Evolutionary conservation across 2,888 invertebrate species (phyloP), one percentile per base, ranked within the genome.

Genomic region (Hypolimnas misippus): DNA sequence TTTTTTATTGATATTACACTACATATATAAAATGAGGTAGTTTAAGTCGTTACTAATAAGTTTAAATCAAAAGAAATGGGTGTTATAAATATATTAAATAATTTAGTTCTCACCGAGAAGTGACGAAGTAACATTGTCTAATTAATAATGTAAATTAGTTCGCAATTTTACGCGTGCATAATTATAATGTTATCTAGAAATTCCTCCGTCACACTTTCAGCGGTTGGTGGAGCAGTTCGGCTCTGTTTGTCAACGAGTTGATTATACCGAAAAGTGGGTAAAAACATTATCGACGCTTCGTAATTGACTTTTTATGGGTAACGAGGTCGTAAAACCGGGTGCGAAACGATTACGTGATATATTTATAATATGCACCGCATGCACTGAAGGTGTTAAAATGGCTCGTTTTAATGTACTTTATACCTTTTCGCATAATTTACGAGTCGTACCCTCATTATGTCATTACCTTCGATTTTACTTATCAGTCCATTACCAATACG

Each of bases 211-310:
- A 59, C 63, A 40, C 63, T 70, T 70, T 62, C 76, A 83, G 51
- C 35, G 31, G 38, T 3, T n/a, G n/a, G n/a, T n/a, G n/a, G n/a
- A n/a, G n/a, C n/a, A n/a, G 64, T 86, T 86, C 78, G 67, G 83
- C 79, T 86, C 86, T 86, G 87, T 80, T 87, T 84, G 79, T 77
- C 77, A 78, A 75, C 68, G 70, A 72, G 76, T 76, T 38, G 35
- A 35, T 55, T 55, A 31, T 78, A 55, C 51, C 29, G 7, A 55
- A 63, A 65, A 55, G 29, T 55, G 42, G 53, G 65, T 61, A 63
- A 60, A 58, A 67, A 67, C 49, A 31, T 65, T 54, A 61, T 64
- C 42, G 56, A 54, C 57, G 56, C 62, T 55, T 64, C 51, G 57
- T 61, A 65, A 69, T 69, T 67, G 66, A 60, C 66, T 65, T 61